Evolutionary conservation across 2,888 invertebrate genomes (phyloP).

Genomic region (Macroteleia sp.): DNA sequence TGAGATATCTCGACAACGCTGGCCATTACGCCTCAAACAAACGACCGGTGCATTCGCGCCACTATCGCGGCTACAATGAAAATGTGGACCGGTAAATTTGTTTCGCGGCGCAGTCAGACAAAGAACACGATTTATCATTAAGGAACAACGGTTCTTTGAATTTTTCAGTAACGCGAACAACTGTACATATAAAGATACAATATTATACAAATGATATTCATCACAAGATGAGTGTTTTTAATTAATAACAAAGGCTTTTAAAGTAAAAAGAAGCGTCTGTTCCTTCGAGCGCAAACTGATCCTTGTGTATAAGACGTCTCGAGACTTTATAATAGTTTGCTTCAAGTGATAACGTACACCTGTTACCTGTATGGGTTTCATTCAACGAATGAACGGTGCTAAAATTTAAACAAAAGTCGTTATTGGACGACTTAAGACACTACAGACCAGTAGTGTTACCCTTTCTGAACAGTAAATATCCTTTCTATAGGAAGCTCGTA

Average conservation of each 20-base stretch:
- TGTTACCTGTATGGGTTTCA: constrained; percentile 41
- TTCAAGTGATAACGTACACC: too few relatives aligned
- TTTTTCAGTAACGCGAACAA: neutral
- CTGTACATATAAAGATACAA: too few relatives aligned
- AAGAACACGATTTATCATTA: constrained; percentile 3
- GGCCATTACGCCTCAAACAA: constrained; percentile 19
- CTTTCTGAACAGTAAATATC: constrained; percentile 24
- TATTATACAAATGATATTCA: too few relatives aligned
- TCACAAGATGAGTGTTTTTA: too few relatives aligned
- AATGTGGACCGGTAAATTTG: constrained; percentile 17
- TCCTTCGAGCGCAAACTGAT: too few relatives aligned
- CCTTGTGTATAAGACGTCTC: too few relatives aligned
- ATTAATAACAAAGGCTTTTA: too few relatives aligned
- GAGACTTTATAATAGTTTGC: too few relatives aligned
- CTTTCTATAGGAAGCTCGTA: constrained; percentile 6
- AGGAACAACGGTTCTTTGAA: neutral
- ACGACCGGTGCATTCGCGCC: constrained; percentile 17
- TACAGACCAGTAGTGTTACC: constrained; percentile 15
- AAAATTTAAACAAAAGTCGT: constrained; percentile 36
- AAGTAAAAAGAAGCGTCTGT: too few relatives aligned
- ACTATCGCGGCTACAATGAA: constrained; percentile 4
- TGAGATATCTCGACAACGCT: constrained; percentile 34
- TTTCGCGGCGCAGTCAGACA: neutral
- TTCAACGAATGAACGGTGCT: constrained; percentile 46
- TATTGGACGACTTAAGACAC: constrained; percentile 47